Conservation (phyloP, 2,113 vertebrate genomes). For the Epinephelus moara region DNA sequence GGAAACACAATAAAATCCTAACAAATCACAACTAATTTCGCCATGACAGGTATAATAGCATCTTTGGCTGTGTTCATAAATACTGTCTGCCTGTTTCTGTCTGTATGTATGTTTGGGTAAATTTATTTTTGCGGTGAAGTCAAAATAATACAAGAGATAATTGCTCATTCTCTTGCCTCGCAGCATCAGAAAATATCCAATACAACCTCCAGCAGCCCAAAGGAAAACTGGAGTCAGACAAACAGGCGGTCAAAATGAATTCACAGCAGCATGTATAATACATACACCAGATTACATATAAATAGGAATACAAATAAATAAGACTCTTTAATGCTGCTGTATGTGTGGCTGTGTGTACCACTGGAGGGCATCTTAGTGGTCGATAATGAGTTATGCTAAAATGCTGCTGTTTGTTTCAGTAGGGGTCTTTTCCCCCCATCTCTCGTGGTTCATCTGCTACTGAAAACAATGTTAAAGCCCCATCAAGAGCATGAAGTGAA, state of each 20-base stretch:
- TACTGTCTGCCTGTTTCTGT: background rate
- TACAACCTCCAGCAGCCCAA: constrained; percentile 7
- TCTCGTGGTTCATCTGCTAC: background rate
- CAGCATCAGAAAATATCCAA: constrained; percentile 20
- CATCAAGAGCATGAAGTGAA: background rate
- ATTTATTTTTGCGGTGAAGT: constrained; percentile 34
- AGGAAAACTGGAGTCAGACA: constrained; percentile 21
- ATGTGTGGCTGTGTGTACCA: background rate
- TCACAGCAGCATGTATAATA: constrained; percentile 41
- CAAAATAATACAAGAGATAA: constrained; percentile 34
- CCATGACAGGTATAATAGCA: constrained; percentile 28
- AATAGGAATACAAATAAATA: constrained; percentile 39
- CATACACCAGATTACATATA: constrained; percentile 47
- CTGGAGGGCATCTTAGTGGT: constrained; percentile 3
- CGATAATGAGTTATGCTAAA: constrained; percentile 22
- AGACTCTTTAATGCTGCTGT: background rate
- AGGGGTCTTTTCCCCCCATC: background rate
- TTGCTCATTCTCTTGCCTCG: constrained; percentile 19
- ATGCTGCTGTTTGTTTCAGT: constrained; percentile 16
- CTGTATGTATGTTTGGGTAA: background rate
- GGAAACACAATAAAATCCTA: constrained; percentile 16
- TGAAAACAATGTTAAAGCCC: constrained; percentile 7
- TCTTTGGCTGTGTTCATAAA: constrained; percentile 26
- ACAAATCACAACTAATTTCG: constrained; percentile 23
- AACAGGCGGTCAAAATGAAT: constrained; percentile 27